phyloP scores from a whole-genome alignment of 2,888 invertebrate genomes.

The Cryptophagus acutangulus region DNA sequence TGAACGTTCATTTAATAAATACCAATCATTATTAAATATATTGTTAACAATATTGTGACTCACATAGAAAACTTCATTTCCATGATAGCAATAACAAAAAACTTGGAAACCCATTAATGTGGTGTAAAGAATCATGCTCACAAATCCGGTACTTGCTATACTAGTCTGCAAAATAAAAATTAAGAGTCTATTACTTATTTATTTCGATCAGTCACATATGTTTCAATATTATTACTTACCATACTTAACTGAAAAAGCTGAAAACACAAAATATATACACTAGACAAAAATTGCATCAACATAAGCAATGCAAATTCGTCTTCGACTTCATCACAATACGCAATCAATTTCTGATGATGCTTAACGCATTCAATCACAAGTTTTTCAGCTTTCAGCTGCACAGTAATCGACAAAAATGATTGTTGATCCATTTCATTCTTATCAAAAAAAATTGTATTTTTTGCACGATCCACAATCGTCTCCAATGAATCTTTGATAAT shows the following conservation, averaged over 20 bases:
- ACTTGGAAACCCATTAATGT: slow-evolving; percentile 46
- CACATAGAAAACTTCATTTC: slow-evolving; percentile 43
- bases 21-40: slow-evolving; percentile 14
- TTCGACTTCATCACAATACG: slow-evolving; percentile 19
- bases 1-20: neutral
- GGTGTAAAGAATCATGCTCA: slow-evolving; percentile 46
- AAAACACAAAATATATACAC: slow-evolving; percentile 21
- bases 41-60: no score
- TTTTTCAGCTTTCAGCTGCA: slow-evolving; percentile 9
- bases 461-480: neutral
- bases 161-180: neutral
- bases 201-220: no score
- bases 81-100: slow-evolving; percentile 49
- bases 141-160: slow-evolving; percentile 8
- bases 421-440: neutral
- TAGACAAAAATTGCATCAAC: slow-evolving; percentile 20
- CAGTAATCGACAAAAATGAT: neutral
- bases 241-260: slow-evolving; percentile 20
- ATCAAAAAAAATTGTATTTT: neutral
- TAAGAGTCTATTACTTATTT: no score
- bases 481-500: neutral
- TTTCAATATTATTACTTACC: slow-evolving; percentile 10
- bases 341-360: slow-evolving; percentile 19
- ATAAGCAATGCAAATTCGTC: slow-evolving; percentile 17
- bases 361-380: slow-evolving; percentile 14